These are phyloP conservation scores for Rosalia funebris DNA, from an alignment of 2,888 invertebrate genomes.

Conservation along the genomic window DNA sequence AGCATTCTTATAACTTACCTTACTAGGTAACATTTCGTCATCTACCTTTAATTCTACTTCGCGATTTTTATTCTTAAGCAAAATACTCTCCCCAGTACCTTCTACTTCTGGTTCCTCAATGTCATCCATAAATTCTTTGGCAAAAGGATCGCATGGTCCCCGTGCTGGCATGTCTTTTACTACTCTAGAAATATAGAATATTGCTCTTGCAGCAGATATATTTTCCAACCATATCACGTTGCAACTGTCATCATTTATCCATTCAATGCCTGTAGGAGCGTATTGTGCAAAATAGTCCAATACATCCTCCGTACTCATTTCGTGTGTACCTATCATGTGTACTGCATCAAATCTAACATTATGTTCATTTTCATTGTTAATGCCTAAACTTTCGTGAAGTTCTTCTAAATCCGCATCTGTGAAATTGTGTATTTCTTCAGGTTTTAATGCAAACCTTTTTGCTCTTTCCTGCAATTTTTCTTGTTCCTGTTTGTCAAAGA, in stretches of 20 bases:
- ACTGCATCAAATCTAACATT: conserved; percentile 78
- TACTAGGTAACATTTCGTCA: conserved; percentile 39
- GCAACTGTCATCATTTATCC: conserved; percentile 84
- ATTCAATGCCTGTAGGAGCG: conserved; percentile 81
- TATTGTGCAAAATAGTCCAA: conserved; percentile 82
- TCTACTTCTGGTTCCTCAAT: conserved; percentile 34
- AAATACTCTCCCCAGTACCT: conserved; percentile 50
- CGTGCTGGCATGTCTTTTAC: conserved; percentile 55
- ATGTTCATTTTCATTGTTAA: conserved; percentile 69
- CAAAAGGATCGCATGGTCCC: conserved; percentile 51
- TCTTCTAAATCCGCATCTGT: conserved; percentile 62
- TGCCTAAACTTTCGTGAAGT: conserved; percentile 66
- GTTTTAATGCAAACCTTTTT: conserved; percentile 68
- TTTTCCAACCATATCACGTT: conserved; percentile 74
- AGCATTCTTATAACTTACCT: conserved; percentile 60
- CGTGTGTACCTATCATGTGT: conserved; percentile 79
- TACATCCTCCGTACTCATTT: conserved; percentile 81
- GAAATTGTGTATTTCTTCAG: conserved; percentile 60
- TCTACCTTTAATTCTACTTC: conserved; percentile 54
- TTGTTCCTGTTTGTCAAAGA: conserved; percentile 66
- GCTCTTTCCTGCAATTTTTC: conserved; percentile 68
- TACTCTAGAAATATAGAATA: conserved; percentile 68
- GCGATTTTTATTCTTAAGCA: conserved; percentile 53
- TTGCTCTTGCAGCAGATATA: conserved; percentile 69
- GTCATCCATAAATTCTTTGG: conserved; percentile 50